Conservation (phyloP, 2,113 vertebrate genomes). For the Alces alces region DNA sequence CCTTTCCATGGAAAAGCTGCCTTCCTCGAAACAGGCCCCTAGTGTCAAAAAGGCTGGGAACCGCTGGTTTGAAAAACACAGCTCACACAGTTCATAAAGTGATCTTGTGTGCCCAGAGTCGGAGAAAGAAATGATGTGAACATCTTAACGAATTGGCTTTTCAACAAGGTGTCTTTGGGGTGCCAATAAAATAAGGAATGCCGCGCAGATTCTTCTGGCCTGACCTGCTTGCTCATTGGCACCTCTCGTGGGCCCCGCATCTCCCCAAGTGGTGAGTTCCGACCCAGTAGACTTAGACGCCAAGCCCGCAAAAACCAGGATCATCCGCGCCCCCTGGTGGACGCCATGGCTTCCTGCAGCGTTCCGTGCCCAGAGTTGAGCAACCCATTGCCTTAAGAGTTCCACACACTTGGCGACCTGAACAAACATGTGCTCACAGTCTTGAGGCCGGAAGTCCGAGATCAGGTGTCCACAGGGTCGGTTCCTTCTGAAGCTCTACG, state of each 20-base stretch:
- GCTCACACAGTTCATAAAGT: rapidly evolving
- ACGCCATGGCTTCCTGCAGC: rapidly evolving
- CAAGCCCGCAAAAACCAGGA: rapidly evolving
- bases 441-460: not conserved
- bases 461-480: rapidly evolving
- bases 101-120: not conserved
- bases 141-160: rapidly evolving
- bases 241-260: rapidly evolving
- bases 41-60: not conserved
- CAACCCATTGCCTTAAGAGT: rapidly evolving
- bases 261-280: not conserved
- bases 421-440: not conserved
- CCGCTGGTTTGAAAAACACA: not conserved
- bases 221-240: rapidly evolving
- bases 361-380: not conserved
- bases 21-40: not conserved
- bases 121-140: rapidly evolving
- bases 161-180: rapidly evolving
- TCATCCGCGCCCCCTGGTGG: not conserved
- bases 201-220: rapidly evolving
- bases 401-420: rapidly evolving
- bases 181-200: not conserved
- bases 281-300: rapidly evolving
- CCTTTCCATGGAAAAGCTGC: not conserved
- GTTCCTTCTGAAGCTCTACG: not conserved